Conservation (phyloP, 1,140 invertebrate genomes). For the Apis laboriosa region DNA sequence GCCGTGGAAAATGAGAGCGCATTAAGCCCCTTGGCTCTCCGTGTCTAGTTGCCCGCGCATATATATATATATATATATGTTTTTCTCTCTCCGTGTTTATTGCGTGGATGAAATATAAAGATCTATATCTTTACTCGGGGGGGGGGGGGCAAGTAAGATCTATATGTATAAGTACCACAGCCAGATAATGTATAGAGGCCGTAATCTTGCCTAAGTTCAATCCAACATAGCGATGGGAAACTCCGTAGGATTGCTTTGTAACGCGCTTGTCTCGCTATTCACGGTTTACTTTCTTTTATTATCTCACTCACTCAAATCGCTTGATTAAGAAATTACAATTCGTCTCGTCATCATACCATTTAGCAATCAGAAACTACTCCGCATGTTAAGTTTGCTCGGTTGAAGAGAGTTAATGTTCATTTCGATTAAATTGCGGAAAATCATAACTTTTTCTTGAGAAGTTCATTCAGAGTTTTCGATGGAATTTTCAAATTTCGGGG, state of each 20-base stretch:
- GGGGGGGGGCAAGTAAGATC: slow-evolving; percentile 28
- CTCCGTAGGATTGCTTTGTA: slow-evolving; percentile 50
- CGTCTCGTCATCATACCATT: slow-evolving; percentile 2
- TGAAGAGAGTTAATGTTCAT: not conserved
- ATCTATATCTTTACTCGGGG: too few relatives aligned
- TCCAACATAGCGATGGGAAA: slow-evolving; percentile 47
- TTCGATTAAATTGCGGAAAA: not conserved
- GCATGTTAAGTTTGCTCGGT: not conserved
- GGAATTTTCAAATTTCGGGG: not conserved
- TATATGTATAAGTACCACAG: slow-evolving; percentile 14
- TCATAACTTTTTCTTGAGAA: not conserved
- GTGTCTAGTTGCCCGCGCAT: not conserved
- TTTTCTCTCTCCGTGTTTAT: slow-evolving; percentile 48
- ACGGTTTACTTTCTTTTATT: not conserved
- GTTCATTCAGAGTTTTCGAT: not conserved
- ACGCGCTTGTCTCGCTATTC: slow-evolving; percentile 27
- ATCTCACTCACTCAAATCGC: not conserved
- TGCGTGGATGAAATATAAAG: slow-evolving; percentile 45
- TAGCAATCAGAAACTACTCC: not conserved
- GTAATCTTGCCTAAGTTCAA: slow-evolving; percentile 62
- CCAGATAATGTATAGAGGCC: slow-evolving; percentile 46
- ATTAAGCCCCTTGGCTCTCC: slow-evolving; percentile 24
- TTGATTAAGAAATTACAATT: slow-evolving; percentile 49
- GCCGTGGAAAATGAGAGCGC: slow-evolving; percentile 33
- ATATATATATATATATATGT: not conserved